Evolutionary conservation across 53 echinoderm and acorn worm species (phyloP).

Genomic region (Astropecten irregularis): DNA sequence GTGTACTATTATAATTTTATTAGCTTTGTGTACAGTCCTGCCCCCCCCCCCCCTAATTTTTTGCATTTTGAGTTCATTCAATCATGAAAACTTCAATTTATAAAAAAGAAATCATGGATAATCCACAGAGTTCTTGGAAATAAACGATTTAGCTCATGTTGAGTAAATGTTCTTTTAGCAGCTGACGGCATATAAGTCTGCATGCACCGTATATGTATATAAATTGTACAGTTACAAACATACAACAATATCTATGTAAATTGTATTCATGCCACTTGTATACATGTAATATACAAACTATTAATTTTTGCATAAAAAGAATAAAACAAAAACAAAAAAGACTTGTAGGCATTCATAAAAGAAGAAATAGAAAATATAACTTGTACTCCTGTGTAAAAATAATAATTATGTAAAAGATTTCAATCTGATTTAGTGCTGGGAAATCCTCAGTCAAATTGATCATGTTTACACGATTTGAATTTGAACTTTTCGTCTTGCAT

Average conservation of each 20-base stretch:
- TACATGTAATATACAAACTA: not conserved
- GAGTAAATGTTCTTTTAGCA: too few relatives aligned
- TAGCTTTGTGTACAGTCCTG: too few relatives aligned
- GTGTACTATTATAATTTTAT: too few relatives aligned
- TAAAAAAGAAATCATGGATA: too few relatives aligned
- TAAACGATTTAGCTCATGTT: too few relatives aligned
- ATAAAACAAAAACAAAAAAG: not conserved
- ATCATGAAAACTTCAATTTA: too few relatives aligned
- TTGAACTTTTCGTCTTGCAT: not conserved
- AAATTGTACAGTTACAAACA: slow-evolving; percentile 1
- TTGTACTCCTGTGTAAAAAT: not conserved
- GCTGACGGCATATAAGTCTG: slow-evolving; percentile 2
- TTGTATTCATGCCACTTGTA: slow-evolving; percentile 43
- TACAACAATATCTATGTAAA: slow-evolving; percentile 51
- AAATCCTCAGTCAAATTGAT: not conserved
- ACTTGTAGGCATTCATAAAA: not conserved
- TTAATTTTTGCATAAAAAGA: not conserved
- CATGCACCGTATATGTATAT: slow-evolving; percentile 4
- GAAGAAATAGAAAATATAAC: not conserved
- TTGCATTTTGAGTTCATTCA: too few relatives aligned
- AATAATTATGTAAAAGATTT: not conserved
- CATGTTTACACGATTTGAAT: not conserved
- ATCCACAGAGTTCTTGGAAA: too few relatives aligned
- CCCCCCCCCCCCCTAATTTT: too few relatives aligned
- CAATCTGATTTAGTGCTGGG: not conserved